These are phyloP conservation scores for Pollenia amentaria DNA, from an alignment of 2,888 invertebrate species.

Conservation along the genomic window DNA sequence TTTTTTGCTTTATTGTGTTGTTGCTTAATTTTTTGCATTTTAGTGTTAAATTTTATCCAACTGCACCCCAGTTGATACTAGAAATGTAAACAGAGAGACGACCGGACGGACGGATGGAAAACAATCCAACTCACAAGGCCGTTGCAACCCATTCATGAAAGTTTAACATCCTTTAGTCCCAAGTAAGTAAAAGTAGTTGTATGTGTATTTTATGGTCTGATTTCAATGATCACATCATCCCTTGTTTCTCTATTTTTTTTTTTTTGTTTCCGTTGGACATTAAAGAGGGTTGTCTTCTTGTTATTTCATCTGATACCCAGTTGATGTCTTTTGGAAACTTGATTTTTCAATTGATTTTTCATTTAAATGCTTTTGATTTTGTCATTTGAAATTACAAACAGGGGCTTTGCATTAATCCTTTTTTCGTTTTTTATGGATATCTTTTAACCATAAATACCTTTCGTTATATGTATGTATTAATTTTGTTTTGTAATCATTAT, in stretches of 20 bases:
- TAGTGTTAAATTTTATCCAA: slow-evolving; percentile 62
- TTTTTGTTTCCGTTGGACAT: background rate
- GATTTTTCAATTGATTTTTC: slow-evolving; percentile 75
- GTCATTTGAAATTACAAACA: slow-evolving; percentile 60
- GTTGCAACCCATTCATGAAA: slow-evolving; percentile 32
- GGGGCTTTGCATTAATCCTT: slow-evolving; percentile 71
- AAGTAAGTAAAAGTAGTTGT: background rate
- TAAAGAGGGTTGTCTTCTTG: slow-evolving; percentile 64
- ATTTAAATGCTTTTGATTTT: slow-evolving; percentile 40
- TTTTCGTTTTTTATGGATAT: slow-evolving; percentile 9
- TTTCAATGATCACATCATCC: slow-evolving; percentile 65
- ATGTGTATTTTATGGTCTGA: slow-evolving; percentile 27
- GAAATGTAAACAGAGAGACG: slow-evolving; percentile 39
- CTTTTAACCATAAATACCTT: background rate
- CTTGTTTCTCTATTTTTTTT: slow-evolving; percentile 15
- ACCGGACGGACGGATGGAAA: background rate
- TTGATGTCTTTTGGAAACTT: slow-evolving; percentile 62
- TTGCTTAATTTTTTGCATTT: slow-evolving; percentile 41
- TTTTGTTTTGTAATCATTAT: slow-evolving; percentile 63
- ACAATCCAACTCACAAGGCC: slow-evolving; percentile 33
- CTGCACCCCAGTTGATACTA: slow-evolving; percentile 65
- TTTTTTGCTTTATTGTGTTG: slow-evolving; percentile 18
- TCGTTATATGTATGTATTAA: slow-evolving; percentile 18
- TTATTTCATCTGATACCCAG: slow-evolving; percentile 54
- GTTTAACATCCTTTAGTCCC: background rate